These are phyloP conservation scores for Beroe ovata DNA, from an alignment of 37 sponge, comb jelly and placozoan genomes.

Conservation along the genomic window DNA sequence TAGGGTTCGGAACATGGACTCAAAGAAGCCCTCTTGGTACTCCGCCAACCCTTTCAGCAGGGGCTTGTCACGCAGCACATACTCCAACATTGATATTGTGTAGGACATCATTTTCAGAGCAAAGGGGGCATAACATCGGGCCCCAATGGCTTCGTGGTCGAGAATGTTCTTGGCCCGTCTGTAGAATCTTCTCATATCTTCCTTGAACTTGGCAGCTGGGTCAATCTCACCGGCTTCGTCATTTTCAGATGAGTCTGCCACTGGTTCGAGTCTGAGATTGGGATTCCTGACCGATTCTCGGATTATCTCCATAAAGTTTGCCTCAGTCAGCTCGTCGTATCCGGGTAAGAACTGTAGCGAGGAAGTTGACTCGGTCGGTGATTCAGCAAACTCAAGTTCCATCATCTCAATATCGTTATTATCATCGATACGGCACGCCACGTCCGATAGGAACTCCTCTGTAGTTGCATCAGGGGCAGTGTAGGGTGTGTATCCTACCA, in stretches of 20 bases:
- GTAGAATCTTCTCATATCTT: conserved; percentile 43
- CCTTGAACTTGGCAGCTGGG: conserved; percentile 18
- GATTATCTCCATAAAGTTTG: conserved; percentile 34
- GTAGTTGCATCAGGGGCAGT: not conserved
- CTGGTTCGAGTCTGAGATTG: not conserved
- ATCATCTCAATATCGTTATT: conserved; percentile 47
- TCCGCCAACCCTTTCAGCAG: conserved; percentile 37
- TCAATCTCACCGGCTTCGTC: not conserved
- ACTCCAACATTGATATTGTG: conserved; percentile 58
- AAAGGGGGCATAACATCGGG: conserved; percentile 40
- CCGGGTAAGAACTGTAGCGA: not conserved
- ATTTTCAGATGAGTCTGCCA: not conserved
- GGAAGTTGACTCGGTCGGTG: not conserved
- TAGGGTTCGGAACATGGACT: conserved; percentile 6
- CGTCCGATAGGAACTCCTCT: conserved; percentile 41
- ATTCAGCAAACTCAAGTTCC: conserved; percentile 49
- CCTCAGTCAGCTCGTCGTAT: not conserved
- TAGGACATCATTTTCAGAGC: conserved; percentile 55
- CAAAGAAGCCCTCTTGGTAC: conserved; percentile 51
- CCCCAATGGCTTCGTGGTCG: conserved; percentile 22
- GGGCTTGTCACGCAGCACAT: conserved; percentile 16
- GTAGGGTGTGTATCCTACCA: not conserved
- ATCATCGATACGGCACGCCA: conserved; percentile 10
- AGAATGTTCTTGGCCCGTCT: conserved; percentile 29
- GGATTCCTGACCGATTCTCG: not conserved